A percentile compares a stretch with the other conserved stretches of the same genome.
Evolutionary conservation across 2,888 invertebrate genomes (phyloP).

Genomic region (Cistogaster globosa): DNA sequence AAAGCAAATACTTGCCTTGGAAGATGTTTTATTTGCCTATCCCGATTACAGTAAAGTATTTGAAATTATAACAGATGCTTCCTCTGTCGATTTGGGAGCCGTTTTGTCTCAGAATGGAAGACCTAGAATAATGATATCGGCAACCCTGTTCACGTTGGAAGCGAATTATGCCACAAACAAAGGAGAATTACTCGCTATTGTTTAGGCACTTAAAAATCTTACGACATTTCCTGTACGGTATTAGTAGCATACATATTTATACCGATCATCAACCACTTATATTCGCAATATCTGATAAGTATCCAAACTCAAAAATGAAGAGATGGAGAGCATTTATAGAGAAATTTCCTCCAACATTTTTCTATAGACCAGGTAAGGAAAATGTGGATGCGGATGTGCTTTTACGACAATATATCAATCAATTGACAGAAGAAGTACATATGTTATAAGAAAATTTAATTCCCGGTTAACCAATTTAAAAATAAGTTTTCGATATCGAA

Average conservation of each 20-base stretch:
- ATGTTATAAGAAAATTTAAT: no score
- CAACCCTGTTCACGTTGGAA: conserved; percentile 3
- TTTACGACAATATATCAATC: conserved; percentile 20
- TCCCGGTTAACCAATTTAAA: no score
- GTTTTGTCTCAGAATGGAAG: conserved; percentile 25
- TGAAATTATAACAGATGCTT: conserved; percentile 14
- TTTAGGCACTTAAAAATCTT: conserved; percentile 6
- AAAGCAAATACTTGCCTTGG: conserved; percentile 4
- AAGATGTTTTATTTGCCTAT: conserved; percentile 12
- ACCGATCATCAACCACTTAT: no score
- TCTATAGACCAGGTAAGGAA: conserved; percentile 28
- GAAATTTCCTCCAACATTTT: background rate
- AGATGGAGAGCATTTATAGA: conserved; percentile 30
- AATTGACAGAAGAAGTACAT: background rate
- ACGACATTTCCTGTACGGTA: conserved; percentile 34
- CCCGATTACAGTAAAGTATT: conserved; percentile 11
- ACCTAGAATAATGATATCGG: conserved; percentile 13
- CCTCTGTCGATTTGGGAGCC: conserved; percentile 6
- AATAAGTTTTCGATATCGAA: no score
- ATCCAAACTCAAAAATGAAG: conserved; percentile 34
- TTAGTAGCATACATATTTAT: conserved; percentile 5
- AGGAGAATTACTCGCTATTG: conserved; percentile 24
- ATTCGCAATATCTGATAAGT: background rate
- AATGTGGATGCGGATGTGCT: conserved; percentile 7
- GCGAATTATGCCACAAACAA: conserved; percentile 28